Percentiles rank a stretch among this genome's conserved stretches.
phyloP scores from a whole-genome alignment of 2,113 vertebrate genomes.

The Xerus inauris region DNA sequence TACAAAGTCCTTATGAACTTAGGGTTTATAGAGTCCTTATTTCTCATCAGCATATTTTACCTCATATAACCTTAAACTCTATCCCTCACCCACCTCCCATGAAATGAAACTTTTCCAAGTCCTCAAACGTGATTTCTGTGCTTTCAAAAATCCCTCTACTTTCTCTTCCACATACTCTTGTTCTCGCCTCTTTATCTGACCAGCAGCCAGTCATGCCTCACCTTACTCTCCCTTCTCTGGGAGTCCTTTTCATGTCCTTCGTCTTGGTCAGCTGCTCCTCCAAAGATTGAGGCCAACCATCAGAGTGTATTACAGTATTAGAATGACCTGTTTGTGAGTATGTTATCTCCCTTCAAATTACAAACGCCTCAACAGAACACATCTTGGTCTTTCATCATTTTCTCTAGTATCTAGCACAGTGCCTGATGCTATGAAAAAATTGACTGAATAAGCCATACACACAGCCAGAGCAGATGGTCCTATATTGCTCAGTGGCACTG shows the following conservation, averaged over 20 bases:
- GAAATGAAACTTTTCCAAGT: background rate
- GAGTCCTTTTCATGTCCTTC: background rate
- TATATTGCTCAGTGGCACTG: background rate
- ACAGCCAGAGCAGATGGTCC: background rate
- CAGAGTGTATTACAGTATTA: background rate
- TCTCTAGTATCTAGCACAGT: background rate
- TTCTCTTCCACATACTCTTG: background rate
- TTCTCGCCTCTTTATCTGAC: background rate
- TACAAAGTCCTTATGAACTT: background rate
- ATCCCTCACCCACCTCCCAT: background rate
- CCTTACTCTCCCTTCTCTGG: background rate
- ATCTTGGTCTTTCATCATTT: background rate
- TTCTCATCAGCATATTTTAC: background rate
- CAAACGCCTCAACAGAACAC: background rate
- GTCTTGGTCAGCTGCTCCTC: background rate
- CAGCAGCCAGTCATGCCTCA: background rate
- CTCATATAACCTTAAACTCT: background rate
- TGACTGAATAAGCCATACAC: background rate
- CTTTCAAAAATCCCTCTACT: background rate
- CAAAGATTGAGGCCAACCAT: background rate
- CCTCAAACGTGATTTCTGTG: background rate
- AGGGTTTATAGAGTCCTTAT: background rate
- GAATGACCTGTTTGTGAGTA: background rate
- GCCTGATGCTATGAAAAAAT: background rate
- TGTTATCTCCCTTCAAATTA: background rate